Percentiles rank a stretch among this genome's conserved stretches.
Evolutionary conservation across 2,888 invertebrate genomes (phyloP).

Genomic region (Hemaris fuciformis): DNA sequence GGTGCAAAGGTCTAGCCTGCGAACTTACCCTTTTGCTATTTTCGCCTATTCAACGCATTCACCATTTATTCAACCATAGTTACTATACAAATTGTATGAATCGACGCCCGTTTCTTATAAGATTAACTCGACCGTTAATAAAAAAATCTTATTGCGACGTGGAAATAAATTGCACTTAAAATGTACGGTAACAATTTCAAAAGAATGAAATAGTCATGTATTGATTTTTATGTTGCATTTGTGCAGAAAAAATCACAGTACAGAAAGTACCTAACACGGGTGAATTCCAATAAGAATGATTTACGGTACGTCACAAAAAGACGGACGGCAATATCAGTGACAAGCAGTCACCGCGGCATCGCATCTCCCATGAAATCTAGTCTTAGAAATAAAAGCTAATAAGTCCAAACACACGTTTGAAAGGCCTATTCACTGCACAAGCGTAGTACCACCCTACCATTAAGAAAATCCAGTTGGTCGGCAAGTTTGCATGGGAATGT

Average conservation of each 20-base stretch:
- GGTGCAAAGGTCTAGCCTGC: conserved; percentile 23
- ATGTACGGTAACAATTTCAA: background rate
- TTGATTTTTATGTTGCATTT: background rate
- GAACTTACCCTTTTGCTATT: conserved; percentile 21
- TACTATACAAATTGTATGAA: background rate
- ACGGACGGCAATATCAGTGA: background rate
- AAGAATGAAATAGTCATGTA: background rate
- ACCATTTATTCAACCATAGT: conserved; percentile 5
- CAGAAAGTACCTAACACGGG: background rate
- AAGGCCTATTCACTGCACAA: conserved; percentile 67
- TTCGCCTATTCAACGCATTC: conserved; percentile 9
- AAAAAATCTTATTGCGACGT: background rate
- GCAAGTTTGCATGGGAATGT: conserved; percentile 74
- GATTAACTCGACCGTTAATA: background rate
- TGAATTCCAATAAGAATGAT: background rate
- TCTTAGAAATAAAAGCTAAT: conserved; percentile 75
- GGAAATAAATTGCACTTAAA: background rate
- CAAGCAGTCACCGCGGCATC: conserved; percentile 26
- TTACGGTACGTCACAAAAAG: background rate
- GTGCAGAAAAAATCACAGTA: background rate
- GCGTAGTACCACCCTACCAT: conserved; percentile 69
- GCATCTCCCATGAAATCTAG: conserved; percentile 63
- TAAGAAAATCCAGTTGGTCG: conserved; percentile 73
- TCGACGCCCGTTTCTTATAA: background rate
- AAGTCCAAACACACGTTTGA: conserved; percentile 69